Evolutionary conservation across 2,888 invertebrate genomes (phyloP).

Genomic region (Xestoiulus laeticollis): DNA sequence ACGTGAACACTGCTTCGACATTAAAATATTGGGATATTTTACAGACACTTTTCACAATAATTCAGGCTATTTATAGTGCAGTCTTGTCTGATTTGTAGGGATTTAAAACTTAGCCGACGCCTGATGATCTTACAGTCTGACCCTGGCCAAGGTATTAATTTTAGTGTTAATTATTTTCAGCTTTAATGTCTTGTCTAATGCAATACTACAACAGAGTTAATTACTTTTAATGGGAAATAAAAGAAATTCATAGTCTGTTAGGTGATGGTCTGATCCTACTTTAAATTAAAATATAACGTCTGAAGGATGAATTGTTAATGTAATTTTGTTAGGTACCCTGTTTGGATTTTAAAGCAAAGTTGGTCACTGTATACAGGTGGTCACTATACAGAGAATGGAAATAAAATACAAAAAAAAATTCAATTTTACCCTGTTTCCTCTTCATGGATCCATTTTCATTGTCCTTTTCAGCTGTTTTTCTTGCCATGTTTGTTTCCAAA

Average conservation of each 20-base stretch:
- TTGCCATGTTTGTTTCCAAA: too few species aligned
- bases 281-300: neutral
- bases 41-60: neutral
- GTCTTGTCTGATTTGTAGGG: neutral
- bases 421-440: too few species aligned
- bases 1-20: neutral
- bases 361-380: too few species aligned
- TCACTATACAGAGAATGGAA: too few species aligned
- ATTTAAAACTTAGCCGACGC: neutral
- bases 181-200: neutral
- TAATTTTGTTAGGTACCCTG: neutral
- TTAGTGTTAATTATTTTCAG: neutral
- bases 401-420: too few species aligned
- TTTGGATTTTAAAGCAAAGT: neutral
- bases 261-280: neutral
- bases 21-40: neutral
- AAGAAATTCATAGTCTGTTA: neutral
- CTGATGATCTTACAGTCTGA: neutral
- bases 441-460: too few species aligned
- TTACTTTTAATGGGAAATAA: neutral
- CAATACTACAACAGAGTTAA: neutral
- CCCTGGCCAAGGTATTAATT: neutral
- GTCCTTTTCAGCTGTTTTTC: too few species aligned
- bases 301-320: neutral
- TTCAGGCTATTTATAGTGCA: neutral